phyloP scores from a whole-genome alignment of 2,797 vertebrate genomes.

The Sebastes steindachneri region DNA sequence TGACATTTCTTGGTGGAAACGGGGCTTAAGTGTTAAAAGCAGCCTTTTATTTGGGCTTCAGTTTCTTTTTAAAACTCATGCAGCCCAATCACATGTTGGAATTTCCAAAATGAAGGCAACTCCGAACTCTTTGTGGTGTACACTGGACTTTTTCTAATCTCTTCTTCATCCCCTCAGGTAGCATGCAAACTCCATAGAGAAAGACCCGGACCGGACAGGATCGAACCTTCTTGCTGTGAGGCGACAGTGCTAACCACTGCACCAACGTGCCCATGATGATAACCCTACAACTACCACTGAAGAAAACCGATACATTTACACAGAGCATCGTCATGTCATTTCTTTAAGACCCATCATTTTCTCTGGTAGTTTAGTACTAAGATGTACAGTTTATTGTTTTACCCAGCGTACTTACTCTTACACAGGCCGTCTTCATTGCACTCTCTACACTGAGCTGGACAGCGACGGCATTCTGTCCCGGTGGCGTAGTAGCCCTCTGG shows the following conservation, averaged over 20 bases:
- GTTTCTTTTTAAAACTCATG: neutral
- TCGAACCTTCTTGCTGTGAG: too few relatives aligned
- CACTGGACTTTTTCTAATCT: neutral
- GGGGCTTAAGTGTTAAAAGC: neutral
- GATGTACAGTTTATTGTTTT: neutral
- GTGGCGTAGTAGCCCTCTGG: conserved; percentile 78
- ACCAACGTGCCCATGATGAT: neutral
- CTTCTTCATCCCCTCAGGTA: neutral
- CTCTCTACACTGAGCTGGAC: conserved; percentile 84
- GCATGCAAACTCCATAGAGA: neutral
- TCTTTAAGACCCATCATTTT: neutral
- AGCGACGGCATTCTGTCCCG: conserved; percentile 83
- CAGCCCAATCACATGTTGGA: neutral
- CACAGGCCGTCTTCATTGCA: conserved; percentile 86
- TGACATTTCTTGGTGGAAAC: neutral
- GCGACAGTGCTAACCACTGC: too few relatives aligned
- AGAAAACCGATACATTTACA: neutral
- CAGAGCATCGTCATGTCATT: neutral
- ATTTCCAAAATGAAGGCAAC: neutral
- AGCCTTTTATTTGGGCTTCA: neutral
- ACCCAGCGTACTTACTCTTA: conserved; percentile 81
- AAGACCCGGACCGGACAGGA: too few relatives aligned
- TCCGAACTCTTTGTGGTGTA: neutral
- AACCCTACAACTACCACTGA: neutral
- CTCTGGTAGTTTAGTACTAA: neutral